Evolutionary conservation across 2,888 invertebrate species (phyloP).

Genomic region (Hirtodrosophila cameraria): DNA sequence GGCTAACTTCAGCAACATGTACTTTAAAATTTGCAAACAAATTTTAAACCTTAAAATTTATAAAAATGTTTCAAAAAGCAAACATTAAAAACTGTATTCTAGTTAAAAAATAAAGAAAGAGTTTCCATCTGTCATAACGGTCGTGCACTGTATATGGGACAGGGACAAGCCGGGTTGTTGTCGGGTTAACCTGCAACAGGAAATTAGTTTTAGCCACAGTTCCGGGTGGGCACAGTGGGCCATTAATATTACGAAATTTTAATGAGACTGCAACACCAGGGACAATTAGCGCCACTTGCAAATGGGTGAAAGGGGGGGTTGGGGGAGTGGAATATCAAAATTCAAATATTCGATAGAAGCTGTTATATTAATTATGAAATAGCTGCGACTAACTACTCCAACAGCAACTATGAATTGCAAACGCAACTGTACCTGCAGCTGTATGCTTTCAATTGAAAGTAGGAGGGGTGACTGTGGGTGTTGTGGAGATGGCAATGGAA

Average conservation of each 20-base stretch:
- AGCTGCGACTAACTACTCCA: constrained; percentile 47
- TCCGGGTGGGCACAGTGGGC: constrained; percentile 16
- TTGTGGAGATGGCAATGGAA: neutral
- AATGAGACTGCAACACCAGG: constrained; percentile 56
- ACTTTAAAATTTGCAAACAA: too few relatives aligned
- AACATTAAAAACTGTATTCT: too few relatives aligned
- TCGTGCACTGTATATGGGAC: too few relatives aligned
- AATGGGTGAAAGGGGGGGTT: neutral
- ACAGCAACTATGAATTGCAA: constrained; percentile 61
- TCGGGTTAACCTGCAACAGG: constrained; percentile 38
- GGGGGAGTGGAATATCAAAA: constrained; percentile 10
- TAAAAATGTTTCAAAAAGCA: too few relatives aligned
- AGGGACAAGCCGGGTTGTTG: neutral
- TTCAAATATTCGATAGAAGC: constrained; percentile 55
- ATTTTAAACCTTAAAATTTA: too few relatives aligned
- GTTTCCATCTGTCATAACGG: too few relatives aligned
- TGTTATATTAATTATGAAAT: constrained; percentile 66
- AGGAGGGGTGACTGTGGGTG: constrained; percentile 2
- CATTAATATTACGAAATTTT: constrained; percentile 69
- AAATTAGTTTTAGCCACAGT: constrained; percentile 71
- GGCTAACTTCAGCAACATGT: too few relatives aligned
- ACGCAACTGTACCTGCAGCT: constrained; percentile 68
- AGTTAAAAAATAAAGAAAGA: too few relatives aligned
- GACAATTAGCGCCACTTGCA: constrained; percentile 58
- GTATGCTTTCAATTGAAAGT: constrained; percentile 25